Evolutionary conservation across 2,113 vertebrate genomes (phyloP).

Genomic region (Sander vitreus): DNA sequence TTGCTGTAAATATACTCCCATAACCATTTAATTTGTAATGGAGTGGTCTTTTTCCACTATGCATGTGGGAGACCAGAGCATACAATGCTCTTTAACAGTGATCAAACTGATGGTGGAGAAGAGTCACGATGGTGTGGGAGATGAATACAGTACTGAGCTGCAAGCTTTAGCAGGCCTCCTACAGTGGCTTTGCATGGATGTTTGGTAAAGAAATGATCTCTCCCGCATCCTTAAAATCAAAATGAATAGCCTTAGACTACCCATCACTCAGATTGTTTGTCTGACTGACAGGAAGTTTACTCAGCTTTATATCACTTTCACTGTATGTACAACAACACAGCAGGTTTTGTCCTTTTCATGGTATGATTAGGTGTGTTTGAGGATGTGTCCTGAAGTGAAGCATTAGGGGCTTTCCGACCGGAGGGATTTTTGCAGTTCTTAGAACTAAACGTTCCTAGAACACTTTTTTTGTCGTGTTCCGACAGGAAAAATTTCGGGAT

Average conservation of each 20-base stretch:
- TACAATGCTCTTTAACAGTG: conserved; percentile 3
- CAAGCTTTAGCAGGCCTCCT: conserved; percentile 16
- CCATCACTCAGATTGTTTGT: conserved; percentile 31
- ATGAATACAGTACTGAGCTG: conserved; percentile 30
- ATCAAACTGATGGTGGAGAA: conserved; percentile 28
- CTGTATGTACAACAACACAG: background rate
- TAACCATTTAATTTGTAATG: conserved; percentile 21
- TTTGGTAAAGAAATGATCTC: conserved; percentile 55
- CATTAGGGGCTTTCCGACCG: no score
- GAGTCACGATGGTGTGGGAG: conserved; percentile 55
- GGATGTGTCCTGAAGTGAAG: background rate
- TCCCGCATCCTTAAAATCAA: conserved; percentile 38
- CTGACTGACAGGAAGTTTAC: background rate
- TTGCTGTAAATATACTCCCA: background rate
- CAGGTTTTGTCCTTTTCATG: background rate
- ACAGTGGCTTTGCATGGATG: conserved; percentile 26
- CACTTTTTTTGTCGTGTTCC: no score
- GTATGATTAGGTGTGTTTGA: background rate
- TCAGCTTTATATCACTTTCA: conserved; percentile 14
- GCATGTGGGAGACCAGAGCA: conserved; percentile 7
- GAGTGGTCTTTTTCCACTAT: conserved; percentile 13
- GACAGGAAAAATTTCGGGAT: no score
- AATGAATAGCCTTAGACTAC: conserved; percentile 20
- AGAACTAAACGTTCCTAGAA: no score
- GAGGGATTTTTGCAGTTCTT: no score